A percentile compares a stretch with the other conserved stretches of the same genome.
Conservation (phyloP, 2,888 invertebrate genomes). For the Adela reaumurella region DNA sequence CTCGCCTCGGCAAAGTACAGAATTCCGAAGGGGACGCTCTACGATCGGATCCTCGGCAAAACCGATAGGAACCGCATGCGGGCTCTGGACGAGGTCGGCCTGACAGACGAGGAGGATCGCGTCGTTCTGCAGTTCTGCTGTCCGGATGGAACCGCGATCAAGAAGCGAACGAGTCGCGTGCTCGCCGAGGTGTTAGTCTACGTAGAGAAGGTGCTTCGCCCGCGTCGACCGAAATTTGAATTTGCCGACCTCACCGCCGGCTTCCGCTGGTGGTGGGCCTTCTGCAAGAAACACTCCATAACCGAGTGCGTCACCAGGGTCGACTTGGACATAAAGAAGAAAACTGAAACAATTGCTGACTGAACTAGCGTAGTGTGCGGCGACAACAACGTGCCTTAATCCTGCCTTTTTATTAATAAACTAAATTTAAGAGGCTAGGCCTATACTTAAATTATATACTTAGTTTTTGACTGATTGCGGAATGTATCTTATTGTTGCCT, state of each 20-base stretch:
- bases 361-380: no score
- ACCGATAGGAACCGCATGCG: slow-evolving; percentile 63
- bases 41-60: slow-evolving; percentile 65
- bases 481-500: no score
- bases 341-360: no score
- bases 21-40: slow-evolving; percentile 63
- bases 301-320: background rate
- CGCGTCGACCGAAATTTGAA: slow-evolving; percentile 52
- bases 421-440: no score
- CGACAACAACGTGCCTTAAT: no score
- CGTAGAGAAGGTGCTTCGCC: slow-evolving; percentile 48
- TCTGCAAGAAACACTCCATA: slow-evolving; percentile 64
- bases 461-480: no score
- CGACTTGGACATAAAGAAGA: background rate
- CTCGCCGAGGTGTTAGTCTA: slow-evolving; percentile 51
- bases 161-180: slow-evolving; percentile 59
- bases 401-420: no score
- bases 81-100: slow-evolving; percentile 59
- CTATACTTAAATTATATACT: background rate
- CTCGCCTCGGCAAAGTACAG: slow-evolving; percentile 60
- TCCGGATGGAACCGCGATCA: slow-evolving; percentile 61
- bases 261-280: slow-evolving; percentile 68
- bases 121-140: slow-evolving; percentile 62
- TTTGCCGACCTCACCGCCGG: slow-evolving; percentile 56
- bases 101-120: slow-evolving; percentile 52